A percentile compares a stretch with the other conserved stretches of the same genome.
phyloP scores from a whole-genome alignment of 1,140 invertebrate species.

The Apolygus lucorum region DNA sequence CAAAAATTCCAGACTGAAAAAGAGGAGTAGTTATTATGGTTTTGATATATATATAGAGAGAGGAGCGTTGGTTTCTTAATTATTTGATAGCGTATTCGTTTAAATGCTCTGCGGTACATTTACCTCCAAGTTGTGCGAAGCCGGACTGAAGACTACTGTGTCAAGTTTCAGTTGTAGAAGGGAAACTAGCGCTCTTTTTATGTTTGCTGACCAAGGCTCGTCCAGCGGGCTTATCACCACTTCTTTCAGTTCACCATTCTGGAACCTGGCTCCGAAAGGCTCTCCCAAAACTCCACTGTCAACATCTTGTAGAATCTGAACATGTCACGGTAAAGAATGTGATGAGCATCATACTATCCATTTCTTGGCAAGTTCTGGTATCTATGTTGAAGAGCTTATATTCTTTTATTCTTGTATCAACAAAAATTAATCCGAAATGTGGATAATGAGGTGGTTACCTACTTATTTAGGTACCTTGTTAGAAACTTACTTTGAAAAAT shows the following conservation, averaged over 20 bases:
- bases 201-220: conserved; percentile 32
- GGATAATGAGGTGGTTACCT: too few species aligned
- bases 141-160: background rate
- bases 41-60: background rate
- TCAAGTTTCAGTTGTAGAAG: conserved; percentile 32
- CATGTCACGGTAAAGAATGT: too few species aligned
- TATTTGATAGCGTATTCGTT: too few species aligned
- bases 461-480: too few species aligned
- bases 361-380: too few species aligned
- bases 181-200: conserved; percentile 32
- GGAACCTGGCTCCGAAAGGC: background rate
- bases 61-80: too few species aligned
- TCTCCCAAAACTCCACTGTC: background rate
- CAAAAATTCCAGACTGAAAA: conserved; percentile 30
- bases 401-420: too few species aligned
- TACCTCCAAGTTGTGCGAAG: conserved; percentile 21
- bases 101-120: background rate
- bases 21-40: background rate
- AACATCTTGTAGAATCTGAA: too few species aligned
- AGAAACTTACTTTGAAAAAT: conserved; percentile 26
- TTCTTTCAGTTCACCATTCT: conserved; percentile 19
- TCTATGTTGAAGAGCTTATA: too few species aligned
- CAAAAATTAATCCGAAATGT: too few species aligned
- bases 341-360: too few species aligned
- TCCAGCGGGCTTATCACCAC: conserved; percentile 22